Percentiles rank a stretch among this genome's conserved stretches.
phyloP scores from a whole-genome alignment of 2,888 invertebrate species.

The Melanophora roralis region DNA sequence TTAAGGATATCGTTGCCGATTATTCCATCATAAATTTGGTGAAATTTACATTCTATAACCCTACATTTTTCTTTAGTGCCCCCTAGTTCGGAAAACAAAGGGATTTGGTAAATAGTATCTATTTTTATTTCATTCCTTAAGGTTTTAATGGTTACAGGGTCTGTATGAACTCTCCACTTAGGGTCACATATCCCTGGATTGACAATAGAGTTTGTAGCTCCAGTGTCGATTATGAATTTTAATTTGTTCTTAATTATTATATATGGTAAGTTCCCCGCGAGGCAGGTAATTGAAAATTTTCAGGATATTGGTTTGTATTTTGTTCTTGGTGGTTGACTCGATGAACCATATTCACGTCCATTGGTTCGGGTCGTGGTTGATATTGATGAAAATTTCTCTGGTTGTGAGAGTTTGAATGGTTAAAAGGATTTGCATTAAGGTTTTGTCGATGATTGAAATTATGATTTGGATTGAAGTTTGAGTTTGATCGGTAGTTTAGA shows the following conservation, averaged over 20 bases:
- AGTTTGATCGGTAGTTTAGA: constrained; percentile 24
- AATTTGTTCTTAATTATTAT: constrained; percentile 42
- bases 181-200: constrained; percentile 10
- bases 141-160: constrained; percentile 9
- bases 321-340: background rate
- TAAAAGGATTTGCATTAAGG: background rate
- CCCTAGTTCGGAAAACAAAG: background rate
- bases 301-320: background rate
- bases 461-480: background rate
- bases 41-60: constrained; percentile 12
- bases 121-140: constrained; percentile 5
- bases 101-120: background rate
- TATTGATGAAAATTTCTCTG: background rate
- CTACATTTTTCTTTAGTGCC: background rate
- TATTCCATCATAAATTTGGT: constrained; percentile 48
- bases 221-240: constrained; percentile 16
- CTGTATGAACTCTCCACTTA: background rate
- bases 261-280: constrained; percentile 37
- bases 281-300: background rate
- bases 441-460: background rate
- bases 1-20: constrained; percentile 45
- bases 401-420: background rate
- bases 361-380: constrained; percentile 39
- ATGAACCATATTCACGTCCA: constrained; percentile 32
- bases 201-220: constrained; percentile 20